Conservation (phyloP, 2,113 vertebrate genomes). For the Columba livia region DNA sequence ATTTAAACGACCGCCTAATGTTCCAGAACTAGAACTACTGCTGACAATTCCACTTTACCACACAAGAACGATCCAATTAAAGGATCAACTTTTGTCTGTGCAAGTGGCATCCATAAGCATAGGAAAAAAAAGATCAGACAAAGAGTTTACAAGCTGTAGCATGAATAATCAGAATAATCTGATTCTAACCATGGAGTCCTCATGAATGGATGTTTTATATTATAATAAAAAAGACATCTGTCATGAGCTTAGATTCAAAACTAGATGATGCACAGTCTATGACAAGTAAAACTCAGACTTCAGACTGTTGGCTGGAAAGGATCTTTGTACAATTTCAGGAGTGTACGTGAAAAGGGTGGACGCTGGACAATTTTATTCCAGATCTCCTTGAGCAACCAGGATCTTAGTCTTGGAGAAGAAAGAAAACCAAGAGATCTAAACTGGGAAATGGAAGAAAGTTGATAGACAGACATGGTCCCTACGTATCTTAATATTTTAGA, state of each 20-base stretch:
- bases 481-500: neutral
- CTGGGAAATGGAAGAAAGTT: neutral
- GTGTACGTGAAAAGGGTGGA: neutral
- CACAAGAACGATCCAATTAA: slow-evolving; percentile 15
- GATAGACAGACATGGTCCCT: neutral
- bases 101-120: slow-evolving; percentile 15
- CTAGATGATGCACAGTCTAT: neutral
- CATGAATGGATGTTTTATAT: neutral
- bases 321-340: neutral
- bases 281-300: neutral
- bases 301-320: neutral
- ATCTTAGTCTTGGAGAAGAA: neutral
- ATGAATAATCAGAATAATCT: slow-evolving; percentile 28
- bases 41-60: slow-evolving; percentile 29
- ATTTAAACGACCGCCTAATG: neutral
- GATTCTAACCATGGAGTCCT: slow-evolving; percentile 9
- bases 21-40: slow-evolving; percentile 4
- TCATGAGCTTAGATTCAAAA: neutral
- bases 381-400: neutral
- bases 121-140: slow-evolving; percentile 14
- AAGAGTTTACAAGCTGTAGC: neutral
- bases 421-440: neutral
- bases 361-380: neutral
- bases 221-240: neutral
- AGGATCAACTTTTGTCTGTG: slow-evolving; percentile 32